Evolutionary conservation across 2,113 vertebrate genomes (phyloP), one percentile per base, ranked within the genome.

Genomic region (Amia ocellicauda): DNA sequence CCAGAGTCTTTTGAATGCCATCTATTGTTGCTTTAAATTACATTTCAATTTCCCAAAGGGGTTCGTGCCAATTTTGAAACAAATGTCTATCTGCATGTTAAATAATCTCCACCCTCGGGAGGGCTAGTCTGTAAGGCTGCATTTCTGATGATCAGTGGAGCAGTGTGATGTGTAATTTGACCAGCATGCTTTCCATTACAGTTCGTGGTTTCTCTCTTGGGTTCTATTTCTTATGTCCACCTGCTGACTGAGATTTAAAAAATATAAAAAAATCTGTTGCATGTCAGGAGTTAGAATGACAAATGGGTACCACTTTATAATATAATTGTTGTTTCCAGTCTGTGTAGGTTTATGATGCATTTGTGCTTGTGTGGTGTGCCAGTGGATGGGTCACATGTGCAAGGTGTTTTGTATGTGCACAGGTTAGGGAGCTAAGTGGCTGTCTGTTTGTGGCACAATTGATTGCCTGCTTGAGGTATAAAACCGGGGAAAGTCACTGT

Each of bases 11-110:
- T 17, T 47, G 43, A 47, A 47, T 47, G 43, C 14, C n/a, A 47
- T 47, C n/a, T n/a, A 36, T 36, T 47, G n/a, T 47, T 47, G 43
- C n/a, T 47, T 47, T 47, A 47, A 47, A 47, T 47, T 47, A n/a
- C 43, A 16, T 47, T 8, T 3, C 10, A 47, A 17, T 4, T 47
- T 4, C 43, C 43, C 43, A 47, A 16, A 3, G 43, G 43, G 16
- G 3, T 16, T 16, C 4, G 8, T 47, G 43, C 43, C n/a, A 2
- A 16, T 47, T 14, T 14, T 47, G 43, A 47, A 47, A 47, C 43
- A 47, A 47, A 14, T 14, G 13, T 47, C 9, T 16, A 13, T 47
- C 43, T 47, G 43, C 43, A 47, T 47, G 43, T 47, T 47, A 47
- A 14, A 47, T 47, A 36, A 36, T 47, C 43, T 47, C 4, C n/a